These are phyloP conservation scores for Xanthia icteritia DNA, from an alignment of 2,888 invertebrate species.

Conservation along the genomic window DNA sequence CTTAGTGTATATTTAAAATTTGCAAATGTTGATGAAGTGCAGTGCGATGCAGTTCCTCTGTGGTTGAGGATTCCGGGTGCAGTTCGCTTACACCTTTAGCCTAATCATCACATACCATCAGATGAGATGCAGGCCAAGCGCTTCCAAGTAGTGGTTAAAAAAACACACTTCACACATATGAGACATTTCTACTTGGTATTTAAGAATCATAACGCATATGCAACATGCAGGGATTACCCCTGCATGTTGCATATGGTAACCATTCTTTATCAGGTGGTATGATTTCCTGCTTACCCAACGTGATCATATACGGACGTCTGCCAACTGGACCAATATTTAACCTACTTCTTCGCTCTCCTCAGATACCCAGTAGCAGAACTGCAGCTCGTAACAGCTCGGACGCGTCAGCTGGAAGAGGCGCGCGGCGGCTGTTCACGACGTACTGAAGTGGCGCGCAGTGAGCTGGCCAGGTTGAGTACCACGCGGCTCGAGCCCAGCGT, in stretches of 20 bases:
- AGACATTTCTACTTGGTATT: background rate
- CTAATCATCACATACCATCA: no score
- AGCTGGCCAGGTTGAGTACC: constrained; percentile 92
- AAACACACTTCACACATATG: background rate
- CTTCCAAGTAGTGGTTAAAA: no score
- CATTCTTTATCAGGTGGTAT: background rate
- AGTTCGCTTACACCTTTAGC: no score
- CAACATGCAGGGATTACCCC: no score
- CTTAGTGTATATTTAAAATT: background rate
- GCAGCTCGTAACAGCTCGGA: constrained; percentile 93
- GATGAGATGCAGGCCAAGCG: no score
- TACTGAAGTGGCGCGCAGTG: constrained; percentile 92
- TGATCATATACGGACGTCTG: background rate
- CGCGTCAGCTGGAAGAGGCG: constrained; percentile 93
- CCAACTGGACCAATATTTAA: background rate
- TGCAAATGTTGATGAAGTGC: background rate
- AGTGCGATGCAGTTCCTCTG: no score
- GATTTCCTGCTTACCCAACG: background rate
- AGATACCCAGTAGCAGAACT: constrained; percentile 88
- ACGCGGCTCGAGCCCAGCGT: constrained; percentile 94
- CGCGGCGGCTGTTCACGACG: constrained; percentile 91
- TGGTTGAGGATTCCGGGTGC: no score
- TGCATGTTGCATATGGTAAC: no score
- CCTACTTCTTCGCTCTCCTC: constrained; percentile 24
- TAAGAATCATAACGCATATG: no score